Evolutionary conservation across 2,113 vertebrate species (phyloP).

Genomic region (Psilopsiagon aymara): DNA sequence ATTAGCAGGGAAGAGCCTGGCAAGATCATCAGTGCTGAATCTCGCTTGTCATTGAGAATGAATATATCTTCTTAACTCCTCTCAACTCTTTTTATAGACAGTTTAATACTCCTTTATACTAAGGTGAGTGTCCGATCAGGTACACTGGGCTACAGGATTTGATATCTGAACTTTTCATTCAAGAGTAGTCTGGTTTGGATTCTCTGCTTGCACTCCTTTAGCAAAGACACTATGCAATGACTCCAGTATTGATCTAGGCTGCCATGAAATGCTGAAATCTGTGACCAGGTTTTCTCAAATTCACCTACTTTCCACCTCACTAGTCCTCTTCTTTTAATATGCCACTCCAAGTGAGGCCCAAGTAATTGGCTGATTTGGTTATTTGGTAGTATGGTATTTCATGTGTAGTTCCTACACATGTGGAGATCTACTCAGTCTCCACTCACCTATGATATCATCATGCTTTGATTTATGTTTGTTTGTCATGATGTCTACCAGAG

Average conservation of each 20-base stretch:
- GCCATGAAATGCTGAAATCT: background rate
- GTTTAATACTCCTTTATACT: too few relatives aligned
- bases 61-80: background rate
- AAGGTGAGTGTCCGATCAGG: fast-evolving
- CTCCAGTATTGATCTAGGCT: background rate
- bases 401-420: background rate
- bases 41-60: background rate
- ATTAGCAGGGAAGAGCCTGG: background rate
- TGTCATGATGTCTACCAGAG: background rate
- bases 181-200: background rate
- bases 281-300: background rate
- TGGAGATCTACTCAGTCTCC: background rate
- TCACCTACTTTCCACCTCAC: background rate
- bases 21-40: background rate
- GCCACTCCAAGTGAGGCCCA: background rate
- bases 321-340: background rate
- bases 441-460: background rate
- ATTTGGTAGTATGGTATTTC: background rate
- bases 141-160: background rate
- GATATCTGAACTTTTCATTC: background rate
- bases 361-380: background rate
- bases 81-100: background rate
- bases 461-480: background rate
- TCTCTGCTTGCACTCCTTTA: background rate
- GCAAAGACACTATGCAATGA: background rate